Evolutionary conservation across 1,140 invertebrate genomes (phyloP).

Genomic region (Oppia nitens): DNA sequence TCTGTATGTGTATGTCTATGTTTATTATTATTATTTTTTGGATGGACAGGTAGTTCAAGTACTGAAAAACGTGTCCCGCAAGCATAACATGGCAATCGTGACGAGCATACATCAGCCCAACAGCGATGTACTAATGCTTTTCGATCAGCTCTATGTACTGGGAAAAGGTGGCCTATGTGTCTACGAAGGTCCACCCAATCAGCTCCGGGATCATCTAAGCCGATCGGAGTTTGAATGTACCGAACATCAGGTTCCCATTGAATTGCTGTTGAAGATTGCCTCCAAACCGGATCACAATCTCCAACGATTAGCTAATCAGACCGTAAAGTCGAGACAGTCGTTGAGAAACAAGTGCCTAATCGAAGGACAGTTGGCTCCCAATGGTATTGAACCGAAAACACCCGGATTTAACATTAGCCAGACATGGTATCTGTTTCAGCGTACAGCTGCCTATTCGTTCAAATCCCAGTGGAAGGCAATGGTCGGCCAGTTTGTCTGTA

Average conservation of each 20-base stretch:
- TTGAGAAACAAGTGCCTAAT: not conserved
- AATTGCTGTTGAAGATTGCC: not conserved
- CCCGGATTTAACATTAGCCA: not conserved
- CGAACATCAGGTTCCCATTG: not conserved
- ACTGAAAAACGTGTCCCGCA: not conserved
- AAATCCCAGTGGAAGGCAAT: not conserved
- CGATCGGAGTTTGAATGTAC: not conserved
- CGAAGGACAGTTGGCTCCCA: not conserved
- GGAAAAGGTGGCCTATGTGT: slow-evolving; percentile 21
- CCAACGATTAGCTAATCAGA: not conserved
- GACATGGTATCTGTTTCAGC: not conserved
- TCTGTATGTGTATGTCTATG: too few relatives aligned
- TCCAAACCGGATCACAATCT: not conserved
- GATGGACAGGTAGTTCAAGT: not conserved
- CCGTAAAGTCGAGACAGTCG: not conserved
- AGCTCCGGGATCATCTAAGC: slow-evolving; percentile 18
- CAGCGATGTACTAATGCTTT: slow-evolving; percentile 14
- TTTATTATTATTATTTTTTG: too few relatives aligned
- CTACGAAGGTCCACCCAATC: slow-evolving; percentile 22
- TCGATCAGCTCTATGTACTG: slow-evolving; percentile 13
- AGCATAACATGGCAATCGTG: slow-evolving; percentile 9
- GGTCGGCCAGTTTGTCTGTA: not conserved
- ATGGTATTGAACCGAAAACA: not conserved
- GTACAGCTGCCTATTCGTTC: not conserved
- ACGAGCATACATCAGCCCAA: slow-evolving; percentile 16